Evolutionary conservation across 2,888 invertebrate species (phyloP), one percentile per base, ranked within the genome.

Genomic region (Caenorhabditis sinica): DNA sequence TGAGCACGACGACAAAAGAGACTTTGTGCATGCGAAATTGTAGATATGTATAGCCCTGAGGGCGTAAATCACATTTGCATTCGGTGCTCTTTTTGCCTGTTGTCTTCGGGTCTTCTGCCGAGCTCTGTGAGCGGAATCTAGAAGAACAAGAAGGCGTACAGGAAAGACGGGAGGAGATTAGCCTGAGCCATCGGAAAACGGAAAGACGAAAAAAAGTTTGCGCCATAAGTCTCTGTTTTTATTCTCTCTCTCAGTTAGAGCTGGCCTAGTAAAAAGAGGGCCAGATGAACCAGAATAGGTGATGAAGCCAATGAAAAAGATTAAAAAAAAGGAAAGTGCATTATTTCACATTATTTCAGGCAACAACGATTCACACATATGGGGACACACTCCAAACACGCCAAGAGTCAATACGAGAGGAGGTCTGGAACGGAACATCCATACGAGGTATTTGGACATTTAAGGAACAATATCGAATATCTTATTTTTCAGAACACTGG

Each of bases 11-110:
- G 77, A 79, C 63, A 65, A 72, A 72, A 63, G 75, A 75, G 82
- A 82, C 82, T 82, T 82, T 82, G 68, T 60, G 83, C 60, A 76
- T 71, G 82, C 60, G 75, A 69, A 68, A 68, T 68, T 73, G 77
- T 83, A 61, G 83, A 73, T 77, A 83, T 83, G 83, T 83, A 83
- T 83, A 68, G 82, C 76, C 84, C 84, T 80, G 84, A 80, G 84
- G 84, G 84, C 80, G 80, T 81, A 84, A 84, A 84, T 84, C 84
- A 81, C 71, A 84, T 84, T 84, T 84, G 80, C 84, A 80, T 84
- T 84, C 66, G 45, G 65, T 61, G 56, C 71, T 80, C 80, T 80
- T 80, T 72, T 66, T 71, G 77, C 69, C 63, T 69, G 68, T 69
- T 74, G 74, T 73, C 74, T 66, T 81, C 72, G 56, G n/a, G 53